These are phyloP conservation scores for Hylomyscus alleni DNA, from an alignment of 2,797 vertebrate genomes.

Conservation along the genomic window DNA sequence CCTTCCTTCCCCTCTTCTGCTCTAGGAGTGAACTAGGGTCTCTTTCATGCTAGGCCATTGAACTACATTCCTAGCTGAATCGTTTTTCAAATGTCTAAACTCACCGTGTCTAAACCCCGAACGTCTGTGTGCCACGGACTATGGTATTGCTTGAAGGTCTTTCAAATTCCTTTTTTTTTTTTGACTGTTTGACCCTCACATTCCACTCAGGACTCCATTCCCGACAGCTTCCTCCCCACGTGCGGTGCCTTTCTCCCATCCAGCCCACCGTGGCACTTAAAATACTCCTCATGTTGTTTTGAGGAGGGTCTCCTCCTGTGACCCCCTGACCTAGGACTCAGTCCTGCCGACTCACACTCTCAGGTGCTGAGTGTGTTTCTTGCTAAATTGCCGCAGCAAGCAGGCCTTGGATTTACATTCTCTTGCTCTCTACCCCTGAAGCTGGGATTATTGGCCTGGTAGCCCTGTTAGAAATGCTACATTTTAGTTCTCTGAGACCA, in stretches of 20 bases:
- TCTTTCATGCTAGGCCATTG: neutral
- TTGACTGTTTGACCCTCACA: neutral
- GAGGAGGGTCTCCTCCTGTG: neutral
- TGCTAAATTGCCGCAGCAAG: neutral
- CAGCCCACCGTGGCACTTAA: neutral
- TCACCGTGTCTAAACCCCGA: neutral
- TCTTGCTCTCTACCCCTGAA: neutral
- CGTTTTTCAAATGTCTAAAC: neutral
- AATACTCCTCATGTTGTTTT: neutral
- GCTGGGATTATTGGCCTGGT: neutral
- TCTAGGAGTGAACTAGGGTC: neutral
- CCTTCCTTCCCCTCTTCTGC: neutral
- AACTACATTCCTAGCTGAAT: neutral
- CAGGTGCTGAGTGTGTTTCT: neutral
- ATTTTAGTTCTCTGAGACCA: neutral
- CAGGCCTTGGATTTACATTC: neutral
- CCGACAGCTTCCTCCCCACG: neutral
- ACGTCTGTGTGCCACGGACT: neutral
- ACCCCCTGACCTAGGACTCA: neutral
- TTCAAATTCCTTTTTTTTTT: neutral
- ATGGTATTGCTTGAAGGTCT: neutral
- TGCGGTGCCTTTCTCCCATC: neutral
- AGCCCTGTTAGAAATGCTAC: neutral
- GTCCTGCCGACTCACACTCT: neutral
- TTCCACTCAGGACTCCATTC: neutral